These are phyloP conservation scores for Desmodus rotundus DNA, from an alignment of 2,113 vertebrate species.

Conservation along the genomic window DNA sequence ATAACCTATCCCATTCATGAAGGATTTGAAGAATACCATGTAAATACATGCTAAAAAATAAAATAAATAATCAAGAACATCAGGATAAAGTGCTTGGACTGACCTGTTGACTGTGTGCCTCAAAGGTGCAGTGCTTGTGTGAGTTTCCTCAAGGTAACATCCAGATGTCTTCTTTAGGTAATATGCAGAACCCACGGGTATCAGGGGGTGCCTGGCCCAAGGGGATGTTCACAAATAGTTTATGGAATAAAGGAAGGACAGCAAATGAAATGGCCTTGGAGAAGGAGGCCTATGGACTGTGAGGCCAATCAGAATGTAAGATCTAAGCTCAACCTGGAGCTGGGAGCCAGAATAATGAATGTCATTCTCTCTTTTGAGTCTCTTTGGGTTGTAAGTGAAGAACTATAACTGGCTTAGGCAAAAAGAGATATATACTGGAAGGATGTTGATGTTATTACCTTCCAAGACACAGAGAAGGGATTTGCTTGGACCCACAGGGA, in stretches of 20 bases:
- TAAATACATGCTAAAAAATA: background rate
- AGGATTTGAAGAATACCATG: background rate
- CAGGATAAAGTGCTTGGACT: background rate
- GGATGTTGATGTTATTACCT: background rate
- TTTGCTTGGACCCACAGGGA: background rate
- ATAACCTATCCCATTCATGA: background rate
- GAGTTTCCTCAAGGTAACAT: background rate
- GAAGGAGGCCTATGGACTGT: background rate
- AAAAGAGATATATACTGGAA: background rate
- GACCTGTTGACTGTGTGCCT: background rate
- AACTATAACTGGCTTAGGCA: background rate
- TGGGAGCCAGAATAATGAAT: background rate
- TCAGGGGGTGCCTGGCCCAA: background rate
- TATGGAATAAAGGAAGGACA: background rate
- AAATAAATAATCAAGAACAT: background rate
- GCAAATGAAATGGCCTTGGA: background rate
- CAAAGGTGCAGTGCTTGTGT: background rate
- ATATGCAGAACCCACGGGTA: background rate
- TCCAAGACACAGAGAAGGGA: background rate
- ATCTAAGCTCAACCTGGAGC: background rate
- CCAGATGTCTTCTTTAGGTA: background rate
- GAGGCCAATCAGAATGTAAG: background rate
- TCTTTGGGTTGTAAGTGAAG: constrained; percentile 14
- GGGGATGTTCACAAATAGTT: background rate
- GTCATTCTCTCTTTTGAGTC: background rate